Evolutionary conservation across 30 jellyfish, hydroid and myxozoan species (phyloP), one percentile per base, ranked within the genome.

Genomic region (Aurelia coerulea): DNA sequence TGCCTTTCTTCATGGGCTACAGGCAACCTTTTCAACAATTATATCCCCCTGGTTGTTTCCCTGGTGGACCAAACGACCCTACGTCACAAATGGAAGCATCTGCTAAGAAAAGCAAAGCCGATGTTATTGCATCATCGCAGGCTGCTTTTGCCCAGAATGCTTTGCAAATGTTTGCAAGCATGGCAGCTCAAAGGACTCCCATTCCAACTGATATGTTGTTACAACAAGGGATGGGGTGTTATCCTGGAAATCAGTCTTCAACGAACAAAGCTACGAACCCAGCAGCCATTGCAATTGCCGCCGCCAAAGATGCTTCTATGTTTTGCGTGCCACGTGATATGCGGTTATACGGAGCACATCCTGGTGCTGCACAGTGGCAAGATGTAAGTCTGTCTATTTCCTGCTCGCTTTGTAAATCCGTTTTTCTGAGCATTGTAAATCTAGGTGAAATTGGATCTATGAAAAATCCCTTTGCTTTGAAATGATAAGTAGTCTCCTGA

Each of bases 241-340:
- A 62, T 64, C 5, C 91, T 0, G 96, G 86, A 3, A 65, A 62
- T 29, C 96, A 69, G n/a, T 3, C 91, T 5, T 58, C 49, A 3
- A 73, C 73, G 68, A 53, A 50, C 59, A 86, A 95, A 32, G 96
- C 98, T 5, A 95, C 99, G 19, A 92, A 95, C 78, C 98, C 99
- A 32, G 87, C 98, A 52, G 99, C 99, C 34, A 95, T 95, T 51
- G 99, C 99, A 2, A 80, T 95, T 32, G 99, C 99, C 59, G 97
- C 99, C 11, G 99, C 99, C 35, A 90, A 90, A 67, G 97, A 88
- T 53, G 92, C 86, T 13, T 75, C 97, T 2, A 31, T 90, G 88
- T 90, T 68, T 83, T 83, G 87, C 35, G 39, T 73, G 90, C 92
- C 92, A 2, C 92, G 59, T 10, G 97, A 82, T 41, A 94, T 81